Percentiles rank a stretch among this genome's conserved stretches.
phyloP scores from a whole-genome alignment of 2,113 vertebrate genomes.

The Hippocampus abdominalis region DNA sequence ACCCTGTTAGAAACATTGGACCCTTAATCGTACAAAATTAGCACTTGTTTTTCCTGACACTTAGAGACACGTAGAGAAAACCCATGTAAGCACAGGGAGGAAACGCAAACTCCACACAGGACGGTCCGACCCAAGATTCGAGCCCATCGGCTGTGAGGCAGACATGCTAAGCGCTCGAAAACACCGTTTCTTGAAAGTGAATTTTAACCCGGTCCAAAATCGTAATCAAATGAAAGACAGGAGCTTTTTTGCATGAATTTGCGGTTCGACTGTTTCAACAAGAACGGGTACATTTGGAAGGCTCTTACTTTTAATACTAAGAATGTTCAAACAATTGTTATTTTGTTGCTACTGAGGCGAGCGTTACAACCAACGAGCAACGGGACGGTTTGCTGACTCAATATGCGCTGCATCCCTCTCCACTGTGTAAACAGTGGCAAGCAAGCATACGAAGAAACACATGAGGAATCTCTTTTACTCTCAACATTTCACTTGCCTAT shows the following conservation, averaged over 20 bases:
- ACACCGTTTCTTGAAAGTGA: neutral
- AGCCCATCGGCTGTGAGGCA: no score
- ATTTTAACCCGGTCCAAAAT: neutral
- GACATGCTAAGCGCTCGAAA: neutral
- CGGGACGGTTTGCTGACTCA: neutral
- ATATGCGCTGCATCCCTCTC: neutral
- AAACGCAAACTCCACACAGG: no score
- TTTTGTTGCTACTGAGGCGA: neutral
- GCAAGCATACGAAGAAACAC: neutral
- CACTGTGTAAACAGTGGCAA: neutral
- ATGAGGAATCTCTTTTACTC: neutral
- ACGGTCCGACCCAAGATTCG: no score
- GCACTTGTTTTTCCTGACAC: no score
- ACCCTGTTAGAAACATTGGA: no score
- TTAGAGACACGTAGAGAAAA: no score
- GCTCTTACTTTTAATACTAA: neutral
- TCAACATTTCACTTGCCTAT: neutral
- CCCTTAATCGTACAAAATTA: no score
- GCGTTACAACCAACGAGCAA: neutral
- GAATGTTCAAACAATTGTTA: neutral
- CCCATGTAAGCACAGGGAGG: no score
- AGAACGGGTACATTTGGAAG: no score
- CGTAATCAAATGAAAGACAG: neutral
- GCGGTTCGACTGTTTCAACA: no score
- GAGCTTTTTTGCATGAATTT: neutral